Conservation (phyloP, 2,113 vertebrate species). For the Microtus pennsylvanicus region DNA sequence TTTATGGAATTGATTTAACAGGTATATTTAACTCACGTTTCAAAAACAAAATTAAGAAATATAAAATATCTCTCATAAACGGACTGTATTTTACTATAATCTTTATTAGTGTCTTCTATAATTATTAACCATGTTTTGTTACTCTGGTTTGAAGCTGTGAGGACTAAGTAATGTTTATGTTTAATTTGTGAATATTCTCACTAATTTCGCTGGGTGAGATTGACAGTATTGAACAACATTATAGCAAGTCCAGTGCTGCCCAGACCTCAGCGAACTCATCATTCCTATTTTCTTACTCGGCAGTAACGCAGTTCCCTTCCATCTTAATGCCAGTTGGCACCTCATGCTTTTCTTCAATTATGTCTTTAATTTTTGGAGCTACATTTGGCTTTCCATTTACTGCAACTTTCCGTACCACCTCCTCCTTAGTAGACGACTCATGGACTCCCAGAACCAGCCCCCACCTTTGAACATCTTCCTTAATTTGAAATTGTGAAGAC, state of each 20-base stretch:
- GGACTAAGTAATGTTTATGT: constrained; percentile 42
- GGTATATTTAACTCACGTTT: constrained; percentile 59
- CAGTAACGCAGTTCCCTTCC: constrained; percentile 64
- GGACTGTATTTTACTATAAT: constrained; percentile 52
- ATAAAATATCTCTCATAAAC: constrained; percentile 49
- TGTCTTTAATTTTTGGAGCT: constrained; percentile 58
- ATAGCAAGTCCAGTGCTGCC: not conserved
- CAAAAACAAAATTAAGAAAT: constrained; percentile 59
- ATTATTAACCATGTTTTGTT: constrained; percentile 46
- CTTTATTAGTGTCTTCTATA: constrained; percentile 21
- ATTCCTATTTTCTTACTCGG: constrained; percentile 61
- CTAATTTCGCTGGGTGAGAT: not conserved
- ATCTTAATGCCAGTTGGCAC: constrained; percentile 62
- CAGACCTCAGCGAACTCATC: constrained; percentile 59
- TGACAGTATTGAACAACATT: not conserved
- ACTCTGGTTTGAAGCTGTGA: not conserved
- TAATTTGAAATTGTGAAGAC: constrained; percentile 30
- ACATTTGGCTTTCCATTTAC: constrained; percentile 34
- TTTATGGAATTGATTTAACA: constrained; percentile 56
- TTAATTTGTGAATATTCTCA: constrained; percentile 43
- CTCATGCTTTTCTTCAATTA: constrained; percentile 64
- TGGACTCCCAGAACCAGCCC: not conserved
- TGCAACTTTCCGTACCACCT: not conserved
- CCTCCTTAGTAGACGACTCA: constrained; percentile 28
- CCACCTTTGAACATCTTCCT: not conserved